A percentile compares a stretch with the other conserved stretches of the same genome.
phyloP scores from a whole-genome alignment of 2,888 invertebrate species.

The Torymus aiolomorphi region DNA sequence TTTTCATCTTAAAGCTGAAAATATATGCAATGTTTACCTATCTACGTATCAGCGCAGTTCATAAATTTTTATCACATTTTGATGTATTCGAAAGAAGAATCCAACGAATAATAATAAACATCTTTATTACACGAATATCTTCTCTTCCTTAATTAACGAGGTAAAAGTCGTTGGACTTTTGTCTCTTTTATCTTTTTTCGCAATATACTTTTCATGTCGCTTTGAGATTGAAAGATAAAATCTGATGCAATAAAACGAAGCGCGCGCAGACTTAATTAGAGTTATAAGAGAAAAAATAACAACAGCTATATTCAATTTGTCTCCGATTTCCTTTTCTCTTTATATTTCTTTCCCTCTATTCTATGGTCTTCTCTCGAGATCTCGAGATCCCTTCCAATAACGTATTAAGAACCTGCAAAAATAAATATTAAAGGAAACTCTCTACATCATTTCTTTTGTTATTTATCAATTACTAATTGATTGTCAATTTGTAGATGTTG shows the following conservation, averaged over 20 bases:
- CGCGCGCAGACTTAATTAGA: constrained; percentile 32
- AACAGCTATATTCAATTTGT: constrained; percentile 18
- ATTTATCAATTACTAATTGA: too few relatives aligned
- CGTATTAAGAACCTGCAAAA: too few relatives aligned
- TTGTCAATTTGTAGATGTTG: too few relatives aligned
- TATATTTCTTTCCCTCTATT: background rate
- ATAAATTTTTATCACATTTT: constrained; percentile 43
- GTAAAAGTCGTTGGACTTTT: background rate
- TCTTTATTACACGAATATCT: constrained; percentile 22
- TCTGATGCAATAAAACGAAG: constrained; percentile 14
- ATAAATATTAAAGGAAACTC: too few relatives aligned
- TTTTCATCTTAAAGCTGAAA: constrained; percentile 35
- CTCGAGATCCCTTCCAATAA: too few relatives aligned
- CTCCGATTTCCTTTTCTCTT: constrained; percentile 13
- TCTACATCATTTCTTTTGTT: too few relatives aligned
- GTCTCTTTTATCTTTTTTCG: background rate
- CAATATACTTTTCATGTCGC: constrained; percentile 30
- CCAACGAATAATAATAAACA: constrained; percentile 3
- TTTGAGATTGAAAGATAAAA: constrained; percentile 37
- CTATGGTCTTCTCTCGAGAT: too few relatives aligned
- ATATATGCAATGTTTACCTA: constrained; percentile 11
- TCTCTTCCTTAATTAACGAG: constrained; percentile 30
- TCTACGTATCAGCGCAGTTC: constrained; percentile 6
- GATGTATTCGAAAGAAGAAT: background rate
- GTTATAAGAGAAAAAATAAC: constrained; percentile 24